These are phyloP conservation scores for Cyaniris semiargus DNA, from an alignment of 2,888 invertebrate species.

Conservation along the genomic window DNA sequence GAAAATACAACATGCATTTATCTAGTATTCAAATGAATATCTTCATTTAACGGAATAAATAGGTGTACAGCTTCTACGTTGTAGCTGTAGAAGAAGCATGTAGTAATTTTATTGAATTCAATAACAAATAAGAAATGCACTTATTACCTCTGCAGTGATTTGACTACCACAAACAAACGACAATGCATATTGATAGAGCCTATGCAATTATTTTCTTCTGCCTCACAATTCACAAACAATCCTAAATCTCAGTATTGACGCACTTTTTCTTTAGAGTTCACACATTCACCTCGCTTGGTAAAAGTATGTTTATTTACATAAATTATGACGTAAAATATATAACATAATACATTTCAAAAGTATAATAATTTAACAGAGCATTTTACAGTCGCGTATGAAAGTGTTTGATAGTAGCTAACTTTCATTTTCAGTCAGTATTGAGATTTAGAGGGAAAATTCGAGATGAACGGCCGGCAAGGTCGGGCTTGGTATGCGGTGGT, in stretches of 20 bases:
- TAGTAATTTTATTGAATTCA: neutral
- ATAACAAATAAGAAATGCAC: neutral
- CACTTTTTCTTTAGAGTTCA: conserved; percentile 25
- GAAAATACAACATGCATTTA: neutral
- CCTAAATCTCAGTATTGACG: conserved; percentile 9
- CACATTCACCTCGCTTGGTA: conserved; percentile 25
- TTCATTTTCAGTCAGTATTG: conserved; percentile 24
- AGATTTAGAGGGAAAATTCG: conserved; percentile 32
- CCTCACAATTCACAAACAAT: neutral
- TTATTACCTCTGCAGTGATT: neutral
- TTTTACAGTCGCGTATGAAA: conserved; percentile 1
- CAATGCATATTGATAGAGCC: neutral
- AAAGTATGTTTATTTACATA: conserved; percentile 11
- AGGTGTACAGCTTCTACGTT: neutral
- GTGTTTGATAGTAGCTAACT: conserved; percentile 6
- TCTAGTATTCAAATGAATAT: neutral
- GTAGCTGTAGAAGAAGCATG: neutral
- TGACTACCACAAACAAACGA: neutral
- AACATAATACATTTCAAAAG: neutral
- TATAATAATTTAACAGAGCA: neutral
- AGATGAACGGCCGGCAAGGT: conserved; percentile 74
- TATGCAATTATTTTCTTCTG: neutral
- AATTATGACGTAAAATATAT: neutral
- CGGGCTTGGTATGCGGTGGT: conserved; percentile 44
- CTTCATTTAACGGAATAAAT: no score